These are phyloP conservation scores for Blennius ocellaris DNA, from an alignment of 2,113 vertebrate genomes.

Conservation along the genomic window DNA sequence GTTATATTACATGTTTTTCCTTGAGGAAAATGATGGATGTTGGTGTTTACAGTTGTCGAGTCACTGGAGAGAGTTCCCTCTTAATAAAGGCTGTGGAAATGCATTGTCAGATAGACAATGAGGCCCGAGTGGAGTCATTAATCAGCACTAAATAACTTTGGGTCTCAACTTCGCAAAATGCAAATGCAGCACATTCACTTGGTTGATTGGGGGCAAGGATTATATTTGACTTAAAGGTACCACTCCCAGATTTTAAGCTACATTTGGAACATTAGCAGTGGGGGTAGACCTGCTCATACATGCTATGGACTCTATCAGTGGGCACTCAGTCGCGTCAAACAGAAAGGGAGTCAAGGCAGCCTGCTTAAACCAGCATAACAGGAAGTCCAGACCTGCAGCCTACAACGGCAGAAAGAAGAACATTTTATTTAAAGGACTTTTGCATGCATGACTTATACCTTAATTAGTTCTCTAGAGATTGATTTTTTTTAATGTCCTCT, in stretches of 20 bases:
- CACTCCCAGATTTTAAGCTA: neutral
- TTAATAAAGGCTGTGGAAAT: neutral
- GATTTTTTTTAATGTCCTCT: slow-evolving; percentile 14
- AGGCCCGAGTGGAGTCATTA: slow-evolving; percentile 6
- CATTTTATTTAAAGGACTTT: slow-evolving; percentile 34
- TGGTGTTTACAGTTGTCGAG: neutral
- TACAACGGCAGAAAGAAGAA: slow-evolving; percentile 40
- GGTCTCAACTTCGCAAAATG: slow-evolving; percentile 14
- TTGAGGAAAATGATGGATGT: slow-evolving; percentile 25
- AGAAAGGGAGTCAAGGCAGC: slow-evolving; percentile 17
- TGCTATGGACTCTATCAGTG: slow-evolving; percentile 5
- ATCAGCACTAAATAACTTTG: slow-evolving; percentile 7
- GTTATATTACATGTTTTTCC: slow-evolving; percentile 12
- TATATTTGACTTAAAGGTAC: neutral
- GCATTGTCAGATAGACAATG: slow-evolving; percentile 1
- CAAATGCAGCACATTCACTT: slow-evolving; percentile 11
- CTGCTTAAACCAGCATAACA: slow-evolving; percentile 13
- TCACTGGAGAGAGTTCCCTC: neutral
- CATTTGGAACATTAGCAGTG: neutral
- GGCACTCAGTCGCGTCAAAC: neutral
- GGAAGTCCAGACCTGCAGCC: slow-evolving; percentile 9
- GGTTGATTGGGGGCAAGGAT: neutral
- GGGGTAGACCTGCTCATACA: neutral
- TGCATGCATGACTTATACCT: slow-evolving; percentile 40
- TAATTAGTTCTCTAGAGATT: slow-evolving; percentile 64